These are phyloP conservation scores for Pecten maximus DNA, from an alignment of 2,888 invertebrate genomes.

Conservation along the genomic window DNA sequence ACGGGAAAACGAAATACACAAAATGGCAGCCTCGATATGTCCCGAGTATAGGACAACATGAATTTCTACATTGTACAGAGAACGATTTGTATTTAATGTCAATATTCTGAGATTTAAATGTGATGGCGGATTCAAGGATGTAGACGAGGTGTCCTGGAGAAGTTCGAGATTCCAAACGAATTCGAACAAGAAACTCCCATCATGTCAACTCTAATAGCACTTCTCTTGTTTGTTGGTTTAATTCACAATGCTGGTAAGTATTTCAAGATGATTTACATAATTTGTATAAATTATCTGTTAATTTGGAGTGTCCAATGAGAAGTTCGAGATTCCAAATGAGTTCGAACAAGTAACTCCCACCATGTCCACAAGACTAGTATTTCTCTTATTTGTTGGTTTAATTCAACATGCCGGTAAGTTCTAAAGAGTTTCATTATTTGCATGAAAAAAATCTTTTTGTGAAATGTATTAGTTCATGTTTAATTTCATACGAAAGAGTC, in stretches of 20 bases:
- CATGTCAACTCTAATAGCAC: background rate
- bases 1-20: conserved; percentile 23
- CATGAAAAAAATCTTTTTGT: background rate
- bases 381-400: too few relatives aligned
- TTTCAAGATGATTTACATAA: too few relatives aligned
- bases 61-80: background rate
- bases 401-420: background rate
- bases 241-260: background rate
- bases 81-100: background rate
- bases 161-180: conserved; percentile 9
- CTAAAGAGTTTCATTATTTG: background rate
- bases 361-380: too few relatives aligned
- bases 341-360: too few relatives aligned
- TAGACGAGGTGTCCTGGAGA: background rate
- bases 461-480: too few relatives aligned
- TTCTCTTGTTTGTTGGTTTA: background rate
- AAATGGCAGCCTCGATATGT: background rate
- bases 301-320: too few relatives aligned
- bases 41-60: background rate
- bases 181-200: background rate
- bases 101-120: background rate
- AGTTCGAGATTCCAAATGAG: too few relatives aligned
- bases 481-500: background rate
- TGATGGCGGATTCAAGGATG: background rate
- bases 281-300: too few relatives aligned